A percentile compares a stretch with the other conserved stretches of the same genome.
phyloP scores from a whole-genome alignment of 2,113 vertebrate genomes.

The Rhabdornis inornatus region DNA sequence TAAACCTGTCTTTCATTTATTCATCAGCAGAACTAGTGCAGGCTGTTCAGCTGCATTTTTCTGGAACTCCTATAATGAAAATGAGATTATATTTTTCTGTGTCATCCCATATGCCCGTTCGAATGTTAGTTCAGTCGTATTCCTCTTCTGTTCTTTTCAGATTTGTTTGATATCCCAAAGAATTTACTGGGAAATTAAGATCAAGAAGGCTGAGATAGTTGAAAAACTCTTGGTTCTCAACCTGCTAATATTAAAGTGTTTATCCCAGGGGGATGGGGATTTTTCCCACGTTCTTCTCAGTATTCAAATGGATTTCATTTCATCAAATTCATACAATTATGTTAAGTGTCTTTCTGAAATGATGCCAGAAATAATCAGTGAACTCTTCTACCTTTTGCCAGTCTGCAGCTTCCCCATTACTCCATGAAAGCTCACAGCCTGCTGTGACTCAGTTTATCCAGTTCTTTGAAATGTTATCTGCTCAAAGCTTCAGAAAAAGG shows the following conservation, averaged over 20 bases:
- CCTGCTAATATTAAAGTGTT: background rate
- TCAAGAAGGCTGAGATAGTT: background rate
- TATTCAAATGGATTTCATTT: background rate
- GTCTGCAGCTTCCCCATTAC: background rate
- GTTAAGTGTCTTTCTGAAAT: background rate
- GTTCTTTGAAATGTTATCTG: slow-evolving; percentile 12
- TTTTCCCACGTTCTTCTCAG: background rate
- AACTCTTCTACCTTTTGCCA: background rate
- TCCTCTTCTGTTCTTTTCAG: background rate
- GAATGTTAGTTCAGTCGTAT: background rate
- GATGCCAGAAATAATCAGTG: background rate
- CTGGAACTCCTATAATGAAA: background rate
- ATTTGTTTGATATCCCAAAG: background rate
- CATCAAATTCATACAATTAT: background rate
- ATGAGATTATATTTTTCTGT: background rate
- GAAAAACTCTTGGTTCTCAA: background rate
- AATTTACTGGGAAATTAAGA: background rate
- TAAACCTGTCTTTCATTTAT: background rate
- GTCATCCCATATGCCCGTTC: background rate
- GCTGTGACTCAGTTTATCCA: background rate
- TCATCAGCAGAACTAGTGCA: background rate
- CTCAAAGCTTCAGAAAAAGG: background rate
- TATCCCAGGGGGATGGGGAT: background rate
- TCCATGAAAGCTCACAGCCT: background rate
- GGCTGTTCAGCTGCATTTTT: background rate